Percentiles rank a stretch among this genome's conserved stretches.
Conservation (phyloP, 1,140 invertebrate genomes). For the Aporrectodea caliginosa region DNA sequence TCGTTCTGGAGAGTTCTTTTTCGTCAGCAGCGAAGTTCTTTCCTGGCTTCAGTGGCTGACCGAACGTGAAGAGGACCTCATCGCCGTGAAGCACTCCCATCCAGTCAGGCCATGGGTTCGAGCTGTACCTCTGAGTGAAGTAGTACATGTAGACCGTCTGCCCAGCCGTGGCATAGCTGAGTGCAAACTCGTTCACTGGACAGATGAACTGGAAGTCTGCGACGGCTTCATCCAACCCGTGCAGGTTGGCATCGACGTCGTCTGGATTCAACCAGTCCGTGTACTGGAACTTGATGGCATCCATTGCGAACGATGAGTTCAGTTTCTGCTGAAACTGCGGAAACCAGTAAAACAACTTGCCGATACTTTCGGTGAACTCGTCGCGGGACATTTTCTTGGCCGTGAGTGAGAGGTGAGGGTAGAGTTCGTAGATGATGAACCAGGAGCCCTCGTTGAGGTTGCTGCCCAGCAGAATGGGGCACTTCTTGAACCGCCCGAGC, state of each 20-base stretch:
- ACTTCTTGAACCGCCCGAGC: constrained; percentile 86
- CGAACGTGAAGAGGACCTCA: constrained; percentile 87
- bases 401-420: constrained; percentile 37
- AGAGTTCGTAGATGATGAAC: constrained; percentile 81
- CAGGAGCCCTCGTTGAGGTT: constrained; percentile 87
- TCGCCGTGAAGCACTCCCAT: constrained; percentile 91
- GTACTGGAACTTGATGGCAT: constrained; percentile 86
- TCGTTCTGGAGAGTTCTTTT: constrained; percentile 71
- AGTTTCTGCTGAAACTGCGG: constrained; percentile 56
- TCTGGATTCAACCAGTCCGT: constrained; percentile 80
- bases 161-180: constrained; percentile 78
- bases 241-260: constrained; percentile 75
- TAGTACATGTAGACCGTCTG: constrained; percentile 82
- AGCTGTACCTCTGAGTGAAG: constrained; percentile 71
- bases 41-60: constrained; percentile 76
- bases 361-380: constrained; percentile 62
- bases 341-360: constrained; percentile 40
- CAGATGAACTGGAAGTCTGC: constrained; percentile 96
- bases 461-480: constrained; percentile 86
- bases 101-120: constrained; percentile 88
- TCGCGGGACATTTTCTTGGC: constrained; percentile 61
- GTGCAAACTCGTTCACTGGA: constrained; percentile 86
- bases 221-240: constrained; percentile 85
- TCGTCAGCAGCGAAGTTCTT: constrained; percentile 69
- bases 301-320: constrained; percentile 69